These are phyloP conservation scores for Spilosoma lubricipeda DNA, from an alignment of 2,888 invertebrate species.

Conservation along the genomic window DNA sequence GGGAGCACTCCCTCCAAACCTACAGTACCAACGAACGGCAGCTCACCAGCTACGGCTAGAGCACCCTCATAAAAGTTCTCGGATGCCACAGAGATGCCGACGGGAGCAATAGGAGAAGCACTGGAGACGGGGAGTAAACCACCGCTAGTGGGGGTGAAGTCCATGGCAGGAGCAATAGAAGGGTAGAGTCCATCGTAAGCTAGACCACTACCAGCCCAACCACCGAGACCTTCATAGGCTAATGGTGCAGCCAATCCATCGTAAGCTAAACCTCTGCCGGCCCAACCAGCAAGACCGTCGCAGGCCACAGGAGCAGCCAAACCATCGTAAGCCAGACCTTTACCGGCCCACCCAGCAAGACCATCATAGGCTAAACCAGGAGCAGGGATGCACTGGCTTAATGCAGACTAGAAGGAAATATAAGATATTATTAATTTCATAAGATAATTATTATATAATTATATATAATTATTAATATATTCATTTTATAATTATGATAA, in stretches of 20 bases:
- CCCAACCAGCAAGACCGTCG: background rate
- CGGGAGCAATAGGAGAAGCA: slow-evolving; percentile 47
- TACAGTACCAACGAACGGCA: slow-evolving; percentile 35
- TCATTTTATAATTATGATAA: too few species aligned
- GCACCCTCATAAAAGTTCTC: slow-evolving; percentile 42
- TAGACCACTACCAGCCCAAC: slow-evolving; percentile 27
- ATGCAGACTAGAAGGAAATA: background rate
- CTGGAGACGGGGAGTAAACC: slow-evolving; percentile 34
- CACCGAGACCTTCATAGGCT: slow-evolving; percentile 17
- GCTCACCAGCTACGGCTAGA: slow-evolving; percentile 33
- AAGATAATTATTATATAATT: too few species aligned
- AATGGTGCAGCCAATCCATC: slow-evolving; percentile 15
- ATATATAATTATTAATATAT: too few species aligned
- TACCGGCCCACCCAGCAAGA: background rate
- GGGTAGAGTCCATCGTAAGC: slow-evolving; percentile 26
- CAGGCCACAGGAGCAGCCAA: background rate
- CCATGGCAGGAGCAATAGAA: slow-evolving; percentile 32
- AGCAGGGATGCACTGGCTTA: slow-evolving; percentile 30
- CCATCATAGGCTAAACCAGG: background rate
- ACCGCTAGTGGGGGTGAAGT: slow-evolving; percentile 12
- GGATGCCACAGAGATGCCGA: slow-evolving; percentile 50
- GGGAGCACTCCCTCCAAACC: slow-evolving; percentile 29
- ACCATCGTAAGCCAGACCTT: background rate
- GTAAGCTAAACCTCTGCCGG: background rate
- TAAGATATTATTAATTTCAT: too few species aligned